Conservation (phyloP, 1,140 invertebrate species). For the Pseudomyrmex dendroicus region DNA sequence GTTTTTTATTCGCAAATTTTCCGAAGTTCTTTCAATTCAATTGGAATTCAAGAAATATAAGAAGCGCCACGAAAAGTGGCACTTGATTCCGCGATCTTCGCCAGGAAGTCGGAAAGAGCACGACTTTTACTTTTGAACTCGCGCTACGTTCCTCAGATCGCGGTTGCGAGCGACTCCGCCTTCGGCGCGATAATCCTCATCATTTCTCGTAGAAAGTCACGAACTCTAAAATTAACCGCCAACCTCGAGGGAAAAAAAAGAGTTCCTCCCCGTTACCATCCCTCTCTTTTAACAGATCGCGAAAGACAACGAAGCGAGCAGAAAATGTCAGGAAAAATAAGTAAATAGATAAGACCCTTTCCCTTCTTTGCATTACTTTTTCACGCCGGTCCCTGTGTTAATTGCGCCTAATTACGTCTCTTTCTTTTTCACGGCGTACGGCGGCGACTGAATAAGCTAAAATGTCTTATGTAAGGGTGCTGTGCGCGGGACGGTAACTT, state of each 20-base stretch:
- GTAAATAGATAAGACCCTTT: background rate
- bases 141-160: conserved; percentile 25
- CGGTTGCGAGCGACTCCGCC: conserved; percentile 17
- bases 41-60: too few species aligned
- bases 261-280: background rate
- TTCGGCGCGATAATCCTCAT: conserved; percentile 37
- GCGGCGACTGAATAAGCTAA: conserved; percentile 80
- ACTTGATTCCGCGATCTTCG: too few species aligned
- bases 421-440: conserved; percentile 21
- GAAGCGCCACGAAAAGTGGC: too few species aligned
- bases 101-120: background rate
- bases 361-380: background rate
- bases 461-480: conserved; percentile 82
- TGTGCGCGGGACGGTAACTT: conserved; percentile 78
- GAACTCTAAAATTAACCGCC: conserved; percentile 25
- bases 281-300: conserved; percentile 30
- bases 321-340: background rate
- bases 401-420: conserved; percentile 64
- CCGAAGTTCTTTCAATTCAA: background rate
- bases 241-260: conserved; percentile 1
- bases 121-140: background rate
- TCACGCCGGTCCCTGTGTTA: background rate
- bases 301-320: conserved; percentile 8
- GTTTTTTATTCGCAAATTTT: background rate
- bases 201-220: conserved; percentile 21